Evolutionary conservation across 2,888 invertebrate genomes (phyloP).

Genomic region (Lissonota sp.): DNA sequence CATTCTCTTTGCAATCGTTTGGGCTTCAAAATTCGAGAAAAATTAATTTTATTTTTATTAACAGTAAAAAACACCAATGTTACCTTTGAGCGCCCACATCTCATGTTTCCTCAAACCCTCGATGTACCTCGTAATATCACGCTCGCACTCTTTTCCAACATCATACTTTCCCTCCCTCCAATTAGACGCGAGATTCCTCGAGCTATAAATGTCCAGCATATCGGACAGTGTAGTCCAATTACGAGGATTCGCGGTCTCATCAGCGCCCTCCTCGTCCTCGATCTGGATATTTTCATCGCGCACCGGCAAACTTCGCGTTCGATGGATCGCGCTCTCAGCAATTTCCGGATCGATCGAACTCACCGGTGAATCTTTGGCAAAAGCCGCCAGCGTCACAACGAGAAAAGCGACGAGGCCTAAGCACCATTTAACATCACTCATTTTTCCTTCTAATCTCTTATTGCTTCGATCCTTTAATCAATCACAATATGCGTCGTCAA

Average conservation of each 20-base stretch:
- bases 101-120: constrained; percentile 77
- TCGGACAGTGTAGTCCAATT: constrained; percentile 80
- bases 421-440: constrained; percentile 63
- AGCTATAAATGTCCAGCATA: constrained; percentile 78
- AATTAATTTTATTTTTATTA: no score
- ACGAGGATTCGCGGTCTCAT: constrained; percentile 19
- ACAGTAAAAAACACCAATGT: constrained; percentile 1
- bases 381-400: constrained; percentile 8
- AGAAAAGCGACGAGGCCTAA: constrained; percentile 47
- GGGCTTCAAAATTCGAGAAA: no score
- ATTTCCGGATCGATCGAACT: constrained; percentile 30
- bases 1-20: no score
- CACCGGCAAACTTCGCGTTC: constrained; percentile 72
- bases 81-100: constrained; percentile 82
- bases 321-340: constrained; percentile 63
- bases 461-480: not conserved
- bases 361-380: constrained; percentile 49
- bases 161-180: constrained; percentile 84
- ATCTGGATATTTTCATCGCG: constrained; percentile 5
- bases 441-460: constrained; percentile 21
- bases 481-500: not conserved
- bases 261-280: constrained; percentile 45
- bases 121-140: constrained; percentile 78
- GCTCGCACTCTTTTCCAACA: constrained; percentile 74
- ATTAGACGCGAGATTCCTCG: constrained; percentile 80